Evolutionary conservation across 2,113 vertebrate species (phyloP).

Genomic region (Xenotilapia longispinis): DNA sequence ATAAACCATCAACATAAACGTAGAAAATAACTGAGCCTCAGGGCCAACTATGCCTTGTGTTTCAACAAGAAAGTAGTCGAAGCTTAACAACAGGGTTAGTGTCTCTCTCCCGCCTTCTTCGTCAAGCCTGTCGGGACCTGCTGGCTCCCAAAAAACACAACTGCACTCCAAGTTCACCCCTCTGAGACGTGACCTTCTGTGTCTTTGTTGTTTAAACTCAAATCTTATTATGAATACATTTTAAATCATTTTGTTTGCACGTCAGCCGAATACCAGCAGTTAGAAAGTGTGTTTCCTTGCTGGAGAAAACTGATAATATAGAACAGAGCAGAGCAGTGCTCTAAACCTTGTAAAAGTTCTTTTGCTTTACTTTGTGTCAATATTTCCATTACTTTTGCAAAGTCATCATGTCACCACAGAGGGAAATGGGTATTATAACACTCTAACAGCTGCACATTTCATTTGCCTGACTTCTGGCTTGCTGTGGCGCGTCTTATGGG

Average conservation of each 20-base stretch:
- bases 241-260: not conserved
- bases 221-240: not conserved
- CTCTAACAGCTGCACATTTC: not conserved
- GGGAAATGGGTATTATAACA: not conserved
- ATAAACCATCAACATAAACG: conserved; percentile 52
- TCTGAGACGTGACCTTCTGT: not conserved
- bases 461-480: not conserved
- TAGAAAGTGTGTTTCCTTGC: not conserved
- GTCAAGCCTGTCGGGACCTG: conserved; percentile 38
- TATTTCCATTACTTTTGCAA: not conserved
- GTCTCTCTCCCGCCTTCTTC: conserved; percentile 1
- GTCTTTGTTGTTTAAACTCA: not conserved
- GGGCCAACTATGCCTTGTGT: conserved; percentile 19
- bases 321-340: not conserved
- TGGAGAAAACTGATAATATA: not conserved
- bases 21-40: not conserved
- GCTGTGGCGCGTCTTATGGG: not conserved
- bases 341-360: not conserved
- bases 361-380: not conserved
- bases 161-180: not conserved
- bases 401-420: not conserved
- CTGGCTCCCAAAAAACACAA: conserved; percentile 1
- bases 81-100: conserved; percentile 38
- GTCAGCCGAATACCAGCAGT: not conserved
- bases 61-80: conserved; percentile 29